Percentiles rank a stretch among this genome's conserved stretches.
phyloP scores from a whole-genome alignment of 2,888 invertebrate species.

The Euclidia mi region DNA sequence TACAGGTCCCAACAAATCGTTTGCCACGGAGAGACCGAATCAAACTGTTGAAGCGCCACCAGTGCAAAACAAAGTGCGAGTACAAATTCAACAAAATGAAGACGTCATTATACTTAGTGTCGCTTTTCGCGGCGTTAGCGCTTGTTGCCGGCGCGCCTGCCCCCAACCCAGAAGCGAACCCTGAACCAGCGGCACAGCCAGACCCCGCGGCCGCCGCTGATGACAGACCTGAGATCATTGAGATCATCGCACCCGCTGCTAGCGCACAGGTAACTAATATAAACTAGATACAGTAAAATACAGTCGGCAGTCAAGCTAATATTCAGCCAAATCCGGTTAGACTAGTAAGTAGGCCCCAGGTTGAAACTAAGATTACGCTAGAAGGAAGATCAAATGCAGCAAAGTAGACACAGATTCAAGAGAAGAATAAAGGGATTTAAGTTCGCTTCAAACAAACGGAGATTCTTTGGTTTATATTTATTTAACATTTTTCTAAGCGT shows the following conservation, averaged over 20 bases:
- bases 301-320: too few species aligned
- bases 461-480: too few species aligned
- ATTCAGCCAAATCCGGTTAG: too few species aligned
- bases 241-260: conserved; percentile 87
- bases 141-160: conserved; percentile 61
- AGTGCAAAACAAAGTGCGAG: neutral
- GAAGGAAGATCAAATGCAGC: too few species aligned
- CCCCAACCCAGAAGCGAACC: conserved; percentile 60
- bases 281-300: too few species aligned
- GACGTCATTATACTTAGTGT: conserved; percentile 64
- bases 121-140: conserved; percentile 60
- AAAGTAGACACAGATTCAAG: too few species aligned
- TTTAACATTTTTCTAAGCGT: too few species aligned
- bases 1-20: conserved; percentile 59
- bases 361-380: too few species aligned
- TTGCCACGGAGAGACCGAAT: conserved; percentile 59
- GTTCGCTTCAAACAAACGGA: too few species aligned
- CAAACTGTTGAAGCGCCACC: conserved; percentile 11
- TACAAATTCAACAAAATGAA: conserved; percentile 60
- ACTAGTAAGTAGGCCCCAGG: too few species aligned
- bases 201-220: conserved; percentile 69
- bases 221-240: conserved; percentile 84
- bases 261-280: conserved; percentile 85
- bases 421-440: too few species aligned
- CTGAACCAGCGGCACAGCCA: conserved; percentile 63